Base-by-base conservation (phyloP, 2,113 vertebrate species). In the Trematomus loennbergii region DNA sequence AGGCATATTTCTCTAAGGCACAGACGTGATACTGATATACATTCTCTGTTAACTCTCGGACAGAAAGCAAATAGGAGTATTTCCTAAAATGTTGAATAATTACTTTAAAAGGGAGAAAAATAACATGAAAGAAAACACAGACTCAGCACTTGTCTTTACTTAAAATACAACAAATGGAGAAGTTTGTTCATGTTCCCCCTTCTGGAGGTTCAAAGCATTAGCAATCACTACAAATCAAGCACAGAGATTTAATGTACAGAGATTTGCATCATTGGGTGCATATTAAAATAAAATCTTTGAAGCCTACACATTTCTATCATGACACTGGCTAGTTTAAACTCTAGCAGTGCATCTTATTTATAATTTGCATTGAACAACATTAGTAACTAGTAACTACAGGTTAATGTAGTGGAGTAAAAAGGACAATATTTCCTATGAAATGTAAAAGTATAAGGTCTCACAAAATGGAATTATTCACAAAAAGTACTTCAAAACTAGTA, bases 201-300 rank as follows among this genome's bases (percentile, higher is more conserved):
- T 55, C 2, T 52, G 75, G 77, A 68, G 84, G 79, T 73, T 63
- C 53, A 80, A 77, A 72, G 81, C 85, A 75, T 84, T 48, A 84
- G 58, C 82, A 83, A 74, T 78, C 66, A 88, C 79, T 79, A 86
- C 74, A 89, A 81, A 78, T 81, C 62, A 61, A 90, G 87, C 77
- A 89, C 86, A 88, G 75, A 77, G 75, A 77, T 75, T 79, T 70
- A 43, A 87, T 84, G 69, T 86, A 91, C 83, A 91, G 55, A 85
- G 62, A 61, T 79, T 79, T 76, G 80, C 77, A 87, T 82, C 69
- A 79, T 67, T 62, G 40, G 69, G 70, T 80, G 75, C 66, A 84
- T 88, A 82, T 79, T 70, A 89, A 82, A 88, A 78, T 78, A 81
- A 86, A 84, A 75, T 83, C 46, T 83, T 68, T 80, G 75, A 82